phyloP scores from a whole-genome alignment of 2,888 invertebrate species.

The Tuberolachnus salignus region DNA sequence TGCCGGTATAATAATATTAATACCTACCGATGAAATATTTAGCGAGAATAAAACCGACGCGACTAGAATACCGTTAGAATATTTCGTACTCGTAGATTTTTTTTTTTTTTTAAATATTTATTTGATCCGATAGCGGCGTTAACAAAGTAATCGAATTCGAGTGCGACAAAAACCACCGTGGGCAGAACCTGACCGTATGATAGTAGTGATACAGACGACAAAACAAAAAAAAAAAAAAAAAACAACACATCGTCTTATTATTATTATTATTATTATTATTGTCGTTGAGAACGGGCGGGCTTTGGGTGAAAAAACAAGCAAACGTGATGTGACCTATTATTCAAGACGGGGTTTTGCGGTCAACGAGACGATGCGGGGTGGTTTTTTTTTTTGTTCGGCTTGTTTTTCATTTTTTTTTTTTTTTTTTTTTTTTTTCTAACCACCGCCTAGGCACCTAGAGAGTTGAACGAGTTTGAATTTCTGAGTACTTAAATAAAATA shows the following conservation, averaged over 20 bases:
- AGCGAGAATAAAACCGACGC: too few species aligned
- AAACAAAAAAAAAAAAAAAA: not conserved
- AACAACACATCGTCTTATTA: not conserved
- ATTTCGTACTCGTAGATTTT: too few species aligned
- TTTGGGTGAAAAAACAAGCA: slow-evolving; percentile 12
- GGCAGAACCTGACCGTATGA: too few species aligned
- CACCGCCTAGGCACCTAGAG: not conserved
- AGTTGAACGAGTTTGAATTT: slow-evolving; percentile 48
- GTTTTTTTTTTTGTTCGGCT: too few species aligned
- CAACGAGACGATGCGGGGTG: not conserved
- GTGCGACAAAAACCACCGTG: too few species aligned
- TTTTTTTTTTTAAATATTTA: too few species aligned
- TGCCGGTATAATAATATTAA: too few species aligned
- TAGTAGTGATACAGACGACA: not conserved
- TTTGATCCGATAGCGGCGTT: too few species aligned
- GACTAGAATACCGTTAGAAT: too few species aligned
- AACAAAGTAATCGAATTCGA: too few species aligned
- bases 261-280: not conserved
- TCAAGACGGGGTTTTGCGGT: slow-evolving; percentile 20
- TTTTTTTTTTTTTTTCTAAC: not conserved
- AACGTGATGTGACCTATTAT: slow-evolving; percentile 43
- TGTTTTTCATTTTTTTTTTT: too few species aligned
- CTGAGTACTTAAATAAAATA: slow-evolving; percentile 14
- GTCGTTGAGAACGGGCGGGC: not conserved
- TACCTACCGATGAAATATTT: too few species aligned